Conservation (phyloP, 1,140 invertebrate species). For the Drosophila varians region DNA sequence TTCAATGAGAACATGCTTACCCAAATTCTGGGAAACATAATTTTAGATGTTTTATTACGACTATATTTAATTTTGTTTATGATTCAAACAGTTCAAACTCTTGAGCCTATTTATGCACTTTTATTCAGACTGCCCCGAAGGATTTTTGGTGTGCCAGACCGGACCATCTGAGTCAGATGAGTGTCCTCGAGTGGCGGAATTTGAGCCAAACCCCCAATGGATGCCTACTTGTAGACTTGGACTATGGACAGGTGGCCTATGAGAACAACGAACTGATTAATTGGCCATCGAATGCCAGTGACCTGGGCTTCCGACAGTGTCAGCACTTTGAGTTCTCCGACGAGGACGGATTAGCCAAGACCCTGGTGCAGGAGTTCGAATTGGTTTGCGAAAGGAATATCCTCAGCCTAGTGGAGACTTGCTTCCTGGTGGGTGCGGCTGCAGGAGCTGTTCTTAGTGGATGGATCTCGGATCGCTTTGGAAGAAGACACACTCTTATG, state of each 20-base stretch:
- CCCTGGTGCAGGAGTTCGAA: conserved; percentile 87
- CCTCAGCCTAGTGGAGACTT: conserved; percentile 87
- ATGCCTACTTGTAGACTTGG: conserved; percentile 83
- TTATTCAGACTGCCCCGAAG: conserved; percentile 84
- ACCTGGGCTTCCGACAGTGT: conserved; percentile 84
- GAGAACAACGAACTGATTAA: conserved; percentile 47
- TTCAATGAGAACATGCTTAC: neutral
- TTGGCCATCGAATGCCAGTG: conserved; percentile 48
- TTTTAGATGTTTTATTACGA: neutral
- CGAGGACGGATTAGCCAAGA: conserved; percentile 84
- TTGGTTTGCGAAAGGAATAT: conserved; percentile 87
- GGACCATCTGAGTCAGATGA: conserved; percentile 84
- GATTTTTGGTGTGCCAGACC: conserved; percentile 87
- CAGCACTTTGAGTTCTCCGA: conserved; percentile 87
- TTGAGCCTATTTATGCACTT: neutral
- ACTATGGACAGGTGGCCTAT: conserved; percentile 49
- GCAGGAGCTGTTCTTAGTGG: conserved; percentile 88
- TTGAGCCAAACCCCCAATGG: conserved; percentile 85
- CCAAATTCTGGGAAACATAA: conserved; percentile 2
- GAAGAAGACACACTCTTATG: conserved; percentile 89
- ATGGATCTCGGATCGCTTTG: conserved; percentile 88
- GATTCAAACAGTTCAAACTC: neutral
- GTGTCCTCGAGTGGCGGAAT: conserved; percentile 85
- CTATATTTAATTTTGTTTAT: neutral
- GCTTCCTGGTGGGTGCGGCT: conserved; percentile 89